A percentile compares a stretch with the other conserved stretches of the same genome.
These are phyloP conservation scores for Leptobrachium ailaonicum DNA, from an alignment of 2,113 vertebrate species.

Conservation along the genomic window DNA sequence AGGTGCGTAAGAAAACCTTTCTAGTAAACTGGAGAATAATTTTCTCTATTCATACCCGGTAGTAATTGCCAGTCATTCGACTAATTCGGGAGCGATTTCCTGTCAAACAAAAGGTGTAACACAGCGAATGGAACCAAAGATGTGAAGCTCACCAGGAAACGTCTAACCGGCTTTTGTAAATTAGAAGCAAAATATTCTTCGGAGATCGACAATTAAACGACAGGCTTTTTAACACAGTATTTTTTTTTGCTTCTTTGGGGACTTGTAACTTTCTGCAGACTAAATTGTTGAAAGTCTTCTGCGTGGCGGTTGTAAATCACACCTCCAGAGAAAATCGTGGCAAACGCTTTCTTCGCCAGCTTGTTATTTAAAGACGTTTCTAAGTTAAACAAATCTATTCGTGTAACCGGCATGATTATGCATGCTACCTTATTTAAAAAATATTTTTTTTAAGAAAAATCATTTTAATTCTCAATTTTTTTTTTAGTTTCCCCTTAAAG, in stretches of 20 bases:
- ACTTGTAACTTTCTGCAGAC: constrained; percentile 32
- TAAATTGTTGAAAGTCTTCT: constrained; percentile 49
- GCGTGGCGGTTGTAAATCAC: constrained; percentile 44
- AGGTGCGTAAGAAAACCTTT: not conserved
- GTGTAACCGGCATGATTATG: not conserved
- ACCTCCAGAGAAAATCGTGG: constrained; percentile 51
- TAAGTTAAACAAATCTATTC: constrained; percentile 43
- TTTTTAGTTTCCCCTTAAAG: not conserved
- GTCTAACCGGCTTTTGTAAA: not conserved
- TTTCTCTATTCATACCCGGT: not conserved
- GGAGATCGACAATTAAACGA: constrained; percentile 48
- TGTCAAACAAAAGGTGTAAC: constrained; percentile 13
- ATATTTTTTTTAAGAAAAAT: too few relatives aligned
- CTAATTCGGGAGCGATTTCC: constrained; percentile 22
- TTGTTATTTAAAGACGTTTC: constrained; percentile 49
- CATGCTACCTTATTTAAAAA: not conserved
- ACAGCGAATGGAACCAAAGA: not conserved
- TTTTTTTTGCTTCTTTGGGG: constrained; percentile 43
- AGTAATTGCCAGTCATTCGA: not conserved
- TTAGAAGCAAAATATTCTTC: constrained; percentile 50
- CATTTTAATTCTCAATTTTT: not conserved
- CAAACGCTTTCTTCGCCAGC: constrained; percentile 32
- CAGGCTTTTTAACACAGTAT: constrained; percentile 43
- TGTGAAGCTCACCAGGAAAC: constrained; percentile 5
- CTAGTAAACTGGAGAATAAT: not conserved